Percentiles rank a stretch among this genome's conserved stretches.
phyloP scores from a whole-genome alignment of 2,888 invertebrate species.

The Doris montereyensis region DNA sequence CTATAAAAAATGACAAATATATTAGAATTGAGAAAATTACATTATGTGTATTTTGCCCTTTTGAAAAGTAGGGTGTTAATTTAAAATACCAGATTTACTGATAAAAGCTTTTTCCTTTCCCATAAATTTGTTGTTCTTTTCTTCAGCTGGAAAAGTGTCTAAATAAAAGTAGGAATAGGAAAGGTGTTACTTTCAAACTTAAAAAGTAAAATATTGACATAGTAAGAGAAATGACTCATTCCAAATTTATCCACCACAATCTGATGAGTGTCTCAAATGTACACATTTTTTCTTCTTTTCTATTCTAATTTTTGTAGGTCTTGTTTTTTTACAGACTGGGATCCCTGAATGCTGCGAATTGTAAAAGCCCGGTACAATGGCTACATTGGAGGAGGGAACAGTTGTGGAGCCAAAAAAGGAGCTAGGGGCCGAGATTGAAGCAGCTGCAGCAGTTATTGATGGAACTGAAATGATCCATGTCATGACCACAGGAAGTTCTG shows the following conservation, averaged over 20 bases:
- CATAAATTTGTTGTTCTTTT: not conserved
- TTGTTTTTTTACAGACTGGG: no score
- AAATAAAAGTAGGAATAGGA: no score
- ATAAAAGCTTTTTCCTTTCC: not conserved
- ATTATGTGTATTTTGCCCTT: no score
- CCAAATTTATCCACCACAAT: no score
- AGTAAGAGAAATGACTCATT: no score
- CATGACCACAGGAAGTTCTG: slow-evolving; percentile 51
- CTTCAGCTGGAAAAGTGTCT: no score
- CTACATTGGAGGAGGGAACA: slow-evolving; percentile 37
- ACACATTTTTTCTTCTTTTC: not conserved
- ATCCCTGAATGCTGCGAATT: not conserved
- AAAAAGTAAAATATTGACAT: no score
- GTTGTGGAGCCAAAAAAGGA: slow-evolving; percentile 39
- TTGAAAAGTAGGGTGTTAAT: no score
- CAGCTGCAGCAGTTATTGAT: slow-evolving; percentile 36
- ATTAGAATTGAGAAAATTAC: no score
- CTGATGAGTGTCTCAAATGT: no score
- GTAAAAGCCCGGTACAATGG: slow-evolving; percentile 7
- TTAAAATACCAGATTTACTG: not conserved
- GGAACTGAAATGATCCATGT: slow-evolving; percentile 63
- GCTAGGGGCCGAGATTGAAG: slow-evolving; percentile 32
- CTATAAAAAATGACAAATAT: no score
- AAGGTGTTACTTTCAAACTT: no score
- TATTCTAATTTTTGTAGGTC: not conserved